Evolutionary conservation across 1,140 invertebrate genomes (phyloP).

Genomic region (Idris sp.): DNA sequence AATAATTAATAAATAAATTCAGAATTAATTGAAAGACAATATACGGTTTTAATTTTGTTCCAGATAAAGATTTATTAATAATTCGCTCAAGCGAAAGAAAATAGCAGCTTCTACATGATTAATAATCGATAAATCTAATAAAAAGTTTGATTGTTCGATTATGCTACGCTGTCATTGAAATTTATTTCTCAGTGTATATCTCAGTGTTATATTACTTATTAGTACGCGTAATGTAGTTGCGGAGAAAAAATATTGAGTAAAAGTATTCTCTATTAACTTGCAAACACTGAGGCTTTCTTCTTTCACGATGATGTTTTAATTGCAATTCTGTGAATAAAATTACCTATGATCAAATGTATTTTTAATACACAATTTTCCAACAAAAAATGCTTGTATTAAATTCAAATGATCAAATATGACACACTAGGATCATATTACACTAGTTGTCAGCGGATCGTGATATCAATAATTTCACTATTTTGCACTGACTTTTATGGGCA

Average conservation of each 20-base stretch:
- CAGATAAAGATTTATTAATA: constrained; percentile 27
- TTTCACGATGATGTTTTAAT: no score
- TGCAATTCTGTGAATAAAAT: no score
- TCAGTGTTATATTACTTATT: constrained; percentile 35
- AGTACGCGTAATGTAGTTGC: constrained; percentile 40
- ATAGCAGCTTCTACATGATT: constrained; percentile 25
- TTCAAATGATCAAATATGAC: constrained; percentile 52
- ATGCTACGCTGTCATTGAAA: constrained; percentile 25
- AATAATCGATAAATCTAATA: constrained; percentile 43
- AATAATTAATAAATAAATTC: no score
- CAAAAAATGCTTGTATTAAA: no score
- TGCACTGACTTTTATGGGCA: constrained; percentile 51
- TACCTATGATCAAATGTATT: no score
- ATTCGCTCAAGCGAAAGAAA: constrained; percentile 3
- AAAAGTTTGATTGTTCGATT: constrained; percentile 49
- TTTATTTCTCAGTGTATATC: constrained; percentile 28
- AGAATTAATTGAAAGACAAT: no score
- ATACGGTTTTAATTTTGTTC: no score
- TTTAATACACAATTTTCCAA: no score
- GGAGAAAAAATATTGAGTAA: constrained; percentile 32
- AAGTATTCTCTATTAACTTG: constrained; percentile 37
- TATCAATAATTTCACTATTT: constrained; percentile 48
- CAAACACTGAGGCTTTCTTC: constrained; percentile 22
- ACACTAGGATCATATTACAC: constrained; percentile 23
- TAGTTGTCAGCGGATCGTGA: constrained; percentile 32